Base-by-base conservation (phyloP, 2,113 vertebrate genomes). In the Heteronetta atricapilla region DNA sequence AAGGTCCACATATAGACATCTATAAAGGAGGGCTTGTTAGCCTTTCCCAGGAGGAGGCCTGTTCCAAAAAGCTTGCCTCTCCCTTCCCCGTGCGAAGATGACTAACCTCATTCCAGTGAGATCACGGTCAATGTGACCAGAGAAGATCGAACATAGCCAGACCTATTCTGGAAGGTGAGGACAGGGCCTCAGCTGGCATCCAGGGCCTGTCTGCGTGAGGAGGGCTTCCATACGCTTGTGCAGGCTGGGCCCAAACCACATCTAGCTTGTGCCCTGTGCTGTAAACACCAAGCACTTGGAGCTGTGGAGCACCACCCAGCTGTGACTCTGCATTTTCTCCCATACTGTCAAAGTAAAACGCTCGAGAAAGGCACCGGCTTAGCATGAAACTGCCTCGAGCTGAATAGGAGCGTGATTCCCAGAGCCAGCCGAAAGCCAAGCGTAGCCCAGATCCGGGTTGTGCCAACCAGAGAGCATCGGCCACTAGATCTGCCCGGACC, bases 121-220 rank as follows among this genome's bases (percentile, higher is more conserved):
- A 92, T 96, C 90, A 95, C 0, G 92, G 96, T 97, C 97, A 97
- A 13, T 5, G 2, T 95, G 96, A 97, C 97, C 97, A 94, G 72
- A 79, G 84, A 82, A 90, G 42, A 81, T 87, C 29, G 59, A 91
- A 88, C 69, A 72, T 50, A 93, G 89, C 36, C 92, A 94, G 90
- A 90, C 67, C 82, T 95, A 78, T 93, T 94, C 84, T 92, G 86
- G 63, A 95, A 95, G 95, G 95, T 95, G 53, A 95, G 64, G 68
- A n/a, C 1, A 83, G 63, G 82, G 28, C 53, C 33, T 67, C 67
- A 87, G 89, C 44, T 85, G 87, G 85, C 44, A 78, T 55, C 58
- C 88, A 91, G 52, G 63, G 59, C 55, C 55, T 19, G 22, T n/a
- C 72, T 88, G 56, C 67, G 64, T 50, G 48, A 73, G 73, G 86